Evolutionary conservation across 2,113 vertebrate species (phyloP).

Genomic region (Anseranas semipalmata): DNA sequence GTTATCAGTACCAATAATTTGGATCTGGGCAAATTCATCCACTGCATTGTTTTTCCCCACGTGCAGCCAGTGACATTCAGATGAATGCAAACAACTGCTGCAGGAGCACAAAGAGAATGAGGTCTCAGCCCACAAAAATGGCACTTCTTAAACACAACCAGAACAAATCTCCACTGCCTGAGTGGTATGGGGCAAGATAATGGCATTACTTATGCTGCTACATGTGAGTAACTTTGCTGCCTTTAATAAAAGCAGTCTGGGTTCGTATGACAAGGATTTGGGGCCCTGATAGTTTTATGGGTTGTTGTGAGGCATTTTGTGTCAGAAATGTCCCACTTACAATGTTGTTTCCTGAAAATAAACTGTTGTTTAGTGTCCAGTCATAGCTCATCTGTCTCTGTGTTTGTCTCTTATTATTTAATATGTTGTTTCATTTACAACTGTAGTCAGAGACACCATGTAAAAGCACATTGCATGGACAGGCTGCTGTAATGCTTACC

Average conservation of each 20-base stretch:
- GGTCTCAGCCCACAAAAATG: neutral
- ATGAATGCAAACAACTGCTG: neutral
- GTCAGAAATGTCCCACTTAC: neutral
- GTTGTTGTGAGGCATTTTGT: neutral
- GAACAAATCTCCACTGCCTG: neutral
- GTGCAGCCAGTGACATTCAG: rapidly evolving
- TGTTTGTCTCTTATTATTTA: neutral
- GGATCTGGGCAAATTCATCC: neutral
- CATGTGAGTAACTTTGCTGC: neutral
- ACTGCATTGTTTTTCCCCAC: neutral
- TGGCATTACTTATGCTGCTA: neutral
- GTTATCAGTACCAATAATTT: neutral
- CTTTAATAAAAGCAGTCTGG: neutral
- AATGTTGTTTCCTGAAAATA: neutral
- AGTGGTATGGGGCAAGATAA: neutral
- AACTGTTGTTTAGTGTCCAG: neutral
- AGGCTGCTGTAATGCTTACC: slow-evolving; percentile 14
- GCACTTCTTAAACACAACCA: neutral
- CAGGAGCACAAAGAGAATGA: neutral
- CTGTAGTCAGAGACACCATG: neutral
- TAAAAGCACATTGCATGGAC: neutral
- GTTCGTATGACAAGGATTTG: neutral
- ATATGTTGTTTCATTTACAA: neutral
- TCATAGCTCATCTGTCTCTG: neutral
- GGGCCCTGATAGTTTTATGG: neutral